Evolutionary conservation across 2,113 vertebrate genomes (phyloP).

Genomic region (Chaenocephalus aceratus): DNA sequence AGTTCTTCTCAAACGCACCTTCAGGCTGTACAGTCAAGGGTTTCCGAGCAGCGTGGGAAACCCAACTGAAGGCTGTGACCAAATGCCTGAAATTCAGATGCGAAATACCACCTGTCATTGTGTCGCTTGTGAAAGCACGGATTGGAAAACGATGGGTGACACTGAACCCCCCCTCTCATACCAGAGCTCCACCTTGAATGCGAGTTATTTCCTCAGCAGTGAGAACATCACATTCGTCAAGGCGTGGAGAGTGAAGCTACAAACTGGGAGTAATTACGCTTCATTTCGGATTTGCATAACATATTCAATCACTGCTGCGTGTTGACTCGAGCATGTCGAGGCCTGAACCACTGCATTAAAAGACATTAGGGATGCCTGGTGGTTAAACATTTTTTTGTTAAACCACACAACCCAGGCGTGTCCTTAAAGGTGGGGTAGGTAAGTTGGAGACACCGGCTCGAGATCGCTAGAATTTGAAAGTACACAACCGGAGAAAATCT

Average conservation of each 20-base stretch:
- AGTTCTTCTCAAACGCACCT: neutral
- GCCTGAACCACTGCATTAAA: neutral
- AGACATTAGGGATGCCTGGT: too few species aligned
- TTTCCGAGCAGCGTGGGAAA: slow-evolving; percentile 28
- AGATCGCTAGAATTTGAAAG: too few species aligned
- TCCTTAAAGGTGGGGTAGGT: too few species aligned
- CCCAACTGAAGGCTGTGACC: neutral
- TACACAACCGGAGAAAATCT: too few species aligned
- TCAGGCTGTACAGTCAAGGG: too few species aligned
- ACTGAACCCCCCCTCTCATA: neutral
- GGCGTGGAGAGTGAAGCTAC: neutral
- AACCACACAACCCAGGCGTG: neutral
- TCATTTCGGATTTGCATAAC: slow-evolving; percentile 14
- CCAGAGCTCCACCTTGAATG: slow-evolving; percentile 10
- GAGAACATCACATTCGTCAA: neutral
- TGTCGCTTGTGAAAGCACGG: neutral
- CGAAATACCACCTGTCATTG: slow-evolving; percentile 26
- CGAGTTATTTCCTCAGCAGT: neutral
- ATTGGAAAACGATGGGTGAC: neutral
- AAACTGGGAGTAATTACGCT: slow-evolving; percentile 9
- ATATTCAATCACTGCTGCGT: neutral
- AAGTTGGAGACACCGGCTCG: too few species aligned
- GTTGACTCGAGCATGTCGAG: neutral
- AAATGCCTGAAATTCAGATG: slow-evolving; percentile 4
- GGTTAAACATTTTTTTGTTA: neutral